Conservation (phyloP, 2,888 invertebrate species). For the Cephalotes varians region DNA sequence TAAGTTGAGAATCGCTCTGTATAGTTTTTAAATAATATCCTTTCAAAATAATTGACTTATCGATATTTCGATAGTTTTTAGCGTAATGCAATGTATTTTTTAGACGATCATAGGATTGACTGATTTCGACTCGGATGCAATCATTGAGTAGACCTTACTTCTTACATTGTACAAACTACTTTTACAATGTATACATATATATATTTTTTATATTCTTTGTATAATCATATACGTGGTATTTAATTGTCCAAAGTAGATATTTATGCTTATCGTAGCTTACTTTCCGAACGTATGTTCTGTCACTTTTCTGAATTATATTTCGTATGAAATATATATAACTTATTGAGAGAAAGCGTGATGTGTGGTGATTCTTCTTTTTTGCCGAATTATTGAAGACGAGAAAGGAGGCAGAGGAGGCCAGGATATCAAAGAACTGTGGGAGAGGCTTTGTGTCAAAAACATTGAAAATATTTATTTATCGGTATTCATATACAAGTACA, state of each 20-base stretch:
- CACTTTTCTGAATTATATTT: conserved; percentile 41
- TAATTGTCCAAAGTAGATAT: conserved; percentile 36
- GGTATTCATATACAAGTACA: conserved; percentile 80
- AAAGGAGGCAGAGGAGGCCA: not conserved
- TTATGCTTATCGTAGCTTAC: conserved; percentile 8
- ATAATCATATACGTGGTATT: conserved; percentile 24
- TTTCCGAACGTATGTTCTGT: not conserved
- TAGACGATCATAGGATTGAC: conserved; percentile 26
- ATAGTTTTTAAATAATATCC: not conserved
- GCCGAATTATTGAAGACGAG: not conserved
- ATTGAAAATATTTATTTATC: conserved; percentile 81
- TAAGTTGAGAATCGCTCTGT: not conserved
- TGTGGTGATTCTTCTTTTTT: not conserved
- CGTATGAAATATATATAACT: conserved; percentile 64
- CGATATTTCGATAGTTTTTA: conserved; percentile 47
- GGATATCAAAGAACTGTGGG: not conserved
- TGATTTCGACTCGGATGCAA: conserved; percentile 10
- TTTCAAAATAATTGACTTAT: conserved; percentile 13
- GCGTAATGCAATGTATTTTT: not conserved
- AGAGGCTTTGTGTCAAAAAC: conserved; percentile 78
- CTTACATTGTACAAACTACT: conserved; percentile 54
- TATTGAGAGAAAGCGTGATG: conserved; percentile 13
- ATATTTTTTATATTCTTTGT: conserved; percentile 62
- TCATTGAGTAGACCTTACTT: conserved; percentile 32
- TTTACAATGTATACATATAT: conserved; percentile 53